A percentile compares a stretch with the other conserved stretches of the same genome.
Evolutionary conservation across 2,797 vertebrate genomes (phyloP).

Genomic region (Schizopygopsis malacanthus): DNA sequence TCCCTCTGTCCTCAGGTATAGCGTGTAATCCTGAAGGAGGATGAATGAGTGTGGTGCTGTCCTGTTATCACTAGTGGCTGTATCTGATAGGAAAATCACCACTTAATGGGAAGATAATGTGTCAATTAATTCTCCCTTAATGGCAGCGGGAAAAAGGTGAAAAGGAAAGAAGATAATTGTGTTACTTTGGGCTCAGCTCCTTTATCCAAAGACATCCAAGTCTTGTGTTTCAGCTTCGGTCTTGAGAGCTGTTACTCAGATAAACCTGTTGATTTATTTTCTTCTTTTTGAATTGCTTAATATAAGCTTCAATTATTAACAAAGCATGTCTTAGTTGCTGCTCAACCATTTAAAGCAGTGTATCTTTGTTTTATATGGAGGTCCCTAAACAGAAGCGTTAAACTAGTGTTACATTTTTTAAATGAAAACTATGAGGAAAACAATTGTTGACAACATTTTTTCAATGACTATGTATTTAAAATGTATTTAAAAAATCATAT

Average conservation of each 20-base stretch:
- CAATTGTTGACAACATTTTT: neutral
- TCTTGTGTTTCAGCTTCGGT: conserved; percentile 19
- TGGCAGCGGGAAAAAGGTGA: conserved; percentile 28
- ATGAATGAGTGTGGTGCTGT: conserved; percentile 19
- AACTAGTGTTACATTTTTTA: neutral
- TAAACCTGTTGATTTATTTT: conserved; percentile 13
- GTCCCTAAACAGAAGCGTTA: neutral
- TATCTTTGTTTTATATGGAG: neutral
- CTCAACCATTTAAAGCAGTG: neutral
- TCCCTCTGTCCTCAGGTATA: conserved; percentile 16
- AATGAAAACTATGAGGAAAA: neutral
- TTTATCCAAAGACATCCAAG: conserved; percentile 34
- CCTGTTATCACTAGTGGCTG: conserved; percentile 43
- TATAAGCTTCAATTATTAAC: neutral
- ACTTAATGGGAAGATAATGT: conserved; percentile 57
- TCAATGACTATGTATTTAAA: neutral
- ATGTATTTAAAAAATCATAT: neutral
- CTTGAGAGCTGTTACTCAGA: neutral
- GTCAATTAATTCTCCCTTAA: conserved; percentile 54
- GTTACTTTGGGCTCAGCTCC: conserved; percentile 38
- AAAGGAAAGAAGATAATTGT: conserved; percentile 47
- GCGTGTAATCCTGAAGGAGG: conserved; percentile 16
- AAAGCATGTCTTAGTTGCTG: neutral
- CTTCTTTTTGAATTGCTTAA: neutral
- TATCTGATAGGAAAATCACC: conserved; percentile 53